Conservation (phyloP, 2,888 invertebrate genomes). For the Pherbina coryleti region DNA sequence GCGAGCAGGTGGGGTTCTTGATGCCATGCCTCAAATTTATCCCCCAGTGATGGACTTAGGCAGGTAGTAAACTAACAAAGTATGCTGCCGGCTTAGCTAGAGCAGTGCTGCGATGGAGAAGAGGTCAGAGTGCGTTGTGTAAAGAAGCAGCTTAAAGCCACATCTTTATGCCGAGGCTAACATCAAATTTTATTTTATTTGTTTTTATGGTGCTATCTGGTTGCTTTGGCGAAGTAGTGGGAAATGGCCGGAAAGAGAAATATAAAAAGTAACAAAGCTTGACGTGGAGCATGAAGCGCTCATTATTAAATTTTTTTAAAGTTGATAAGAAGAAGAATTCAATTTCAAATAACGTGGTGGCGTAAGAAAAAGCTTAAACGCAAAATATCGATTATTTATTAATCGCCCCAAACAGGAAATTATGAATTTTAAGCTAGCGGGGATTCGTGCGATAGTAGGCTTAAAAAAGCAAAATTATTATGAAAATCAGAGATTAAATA, state of each 20-base stretch:
- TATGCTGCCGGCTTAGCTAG: neutral
- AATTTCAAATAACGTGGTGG: neutral
- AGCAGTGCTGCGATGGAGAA: neutral
- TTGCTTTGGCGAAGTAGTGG: neutral
- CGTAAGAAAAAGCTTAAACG: no score
- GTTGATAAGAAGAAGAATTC: neutral
- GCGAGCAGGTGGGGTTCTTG: neutral
- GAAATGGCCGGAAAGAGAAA: neutral
- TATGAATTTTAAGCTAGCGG: no score
- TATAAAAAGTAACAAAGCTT: neutral
- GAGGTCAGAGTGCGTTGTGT: neutral
- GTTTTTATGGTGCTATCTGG: neutral
- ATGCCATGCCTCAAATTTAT: neutral
- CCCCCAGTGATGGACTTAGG: slow-evolving; percentile 3
- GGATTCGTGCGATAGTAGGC: no score
- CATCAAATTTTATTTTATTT: slow-evolving; percentile 5
- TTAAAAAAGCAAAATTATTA: no score
- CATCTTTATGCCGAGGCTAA: neutral
- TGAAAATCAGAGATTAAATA: no score
- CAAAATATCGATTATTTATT: no score
- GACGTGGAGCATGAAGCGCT: neutral
- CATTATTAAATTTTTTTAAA: neutral
- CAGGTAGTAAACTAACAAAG: slow-evolving; percentile 8
- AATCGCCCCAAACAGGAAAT: no score
- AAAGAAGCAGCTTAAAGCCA: neutral